Evolutionary conservation across 2,888 invertebrate species (phyloP).

Genomic region (Drosophila quasianomalipes): DNA sequence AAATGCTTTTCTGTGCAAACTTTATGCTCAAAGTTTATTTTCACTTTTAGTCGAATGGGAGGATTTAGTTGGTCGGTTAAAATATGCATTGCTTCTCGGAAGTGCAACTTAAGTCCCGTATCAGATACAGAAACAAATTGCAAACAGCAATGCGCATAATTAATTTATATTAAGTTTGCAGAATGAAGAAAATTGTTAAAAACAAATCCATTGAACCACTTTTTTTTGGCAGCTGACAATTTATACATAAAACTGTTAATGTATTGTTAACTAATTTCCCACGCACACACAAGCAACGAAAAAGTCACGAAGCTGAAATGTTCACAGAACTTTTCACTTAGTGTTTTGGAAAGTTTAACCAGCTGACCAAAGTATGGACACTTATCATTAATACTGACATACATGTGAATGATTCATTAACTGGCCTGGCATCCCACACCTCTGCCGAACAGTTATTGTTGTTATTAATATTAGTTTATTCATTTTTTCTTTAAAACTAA

Average conservation of each 20-base stretch:
- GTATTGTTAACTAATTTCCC: neutral
- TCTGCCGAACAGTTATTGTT: neutral
- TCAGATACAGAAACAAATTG: neutral
- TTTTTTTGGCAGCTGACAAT: neutral
- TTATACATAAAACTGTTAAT: neutral
- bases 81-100: conserved; percentile 19
- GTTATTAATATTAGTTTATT: neutral
- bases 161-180: neutral
- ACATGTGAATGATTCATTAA: neutral
- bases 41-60: neutral
- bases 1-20: conserved; percentile 1
- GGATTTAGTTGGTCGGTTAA: neutral
- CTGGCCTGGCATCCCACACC: neutral
- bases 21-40: neutral
- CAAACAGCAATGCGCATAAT: neutral
- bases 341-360: neutral
- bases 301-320: neutral
- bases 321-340: neutral
- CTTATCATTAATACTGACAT: neutral
- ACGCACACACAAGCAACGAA: no score
- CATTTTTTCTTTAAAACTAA: neutral
- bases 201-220: neutral
- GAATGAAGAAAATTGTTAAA: neutral
- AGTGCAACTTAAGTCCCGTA: neutral
- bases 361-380: neutral